Percentiles rank a stretch among this genome's conserved stretches.
phyloP scores from a whole-genome alignment of 2,113 vertebrate genomes.

The Laticauda colubrina region DNA sequence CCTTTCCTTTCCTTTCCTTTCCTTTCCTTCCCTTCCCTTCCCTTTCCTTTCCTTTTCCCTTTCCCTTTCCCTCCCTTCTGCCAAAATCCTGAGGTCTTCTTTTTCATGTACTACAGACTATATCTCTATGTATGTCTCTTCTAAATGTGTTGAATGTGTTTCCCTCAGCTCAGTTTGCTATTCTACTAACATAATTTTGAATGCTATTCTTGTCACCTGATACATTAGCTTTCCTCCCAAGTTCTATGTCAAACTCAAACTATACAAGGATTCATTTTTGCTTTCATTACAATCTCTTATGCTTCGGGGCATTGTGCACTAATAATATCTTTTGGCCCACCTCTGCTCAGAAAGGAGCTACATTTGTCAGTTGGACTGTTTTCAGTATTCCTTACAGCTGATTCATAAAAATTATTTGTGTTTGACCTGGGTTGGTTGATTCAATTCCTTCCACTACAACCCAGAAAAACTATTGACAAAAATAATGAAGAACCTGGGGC shows the following conservation, averaged over 20 bases:
- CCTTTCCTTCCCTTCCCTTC: too few species aligned
- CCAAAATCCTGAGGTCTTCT: background rate
- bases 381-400: background rate
- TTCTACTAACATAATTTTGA: background rate
- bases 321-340: background rate
- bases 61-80: background rate
- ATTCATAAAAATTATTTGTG: background rate
- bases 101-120: background rate
- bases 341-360: background rate
- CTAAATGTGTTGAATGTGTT: background rate
- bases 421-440: background rate
- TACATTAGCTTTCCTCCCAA: background rate
- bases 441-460: background rate
- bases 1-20: too few species aligned
- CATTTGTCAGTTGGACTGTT: background rate
- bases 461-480: background rate
- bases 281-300: background rate
- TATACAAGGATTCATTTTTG: background rate
- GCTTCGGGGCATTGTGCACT: background rate
- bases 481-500: background rate
- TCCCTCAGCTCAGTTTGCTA: background rate
- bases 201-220: background rate
- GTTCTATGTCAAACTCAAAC: background rate
- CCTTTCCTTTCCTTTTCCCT: background rate
- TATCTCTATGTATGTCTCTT: background rate